Base-by-base conservation (phyloP, 2,113 vertebrate genomes). In the Martes martes region DNA sequence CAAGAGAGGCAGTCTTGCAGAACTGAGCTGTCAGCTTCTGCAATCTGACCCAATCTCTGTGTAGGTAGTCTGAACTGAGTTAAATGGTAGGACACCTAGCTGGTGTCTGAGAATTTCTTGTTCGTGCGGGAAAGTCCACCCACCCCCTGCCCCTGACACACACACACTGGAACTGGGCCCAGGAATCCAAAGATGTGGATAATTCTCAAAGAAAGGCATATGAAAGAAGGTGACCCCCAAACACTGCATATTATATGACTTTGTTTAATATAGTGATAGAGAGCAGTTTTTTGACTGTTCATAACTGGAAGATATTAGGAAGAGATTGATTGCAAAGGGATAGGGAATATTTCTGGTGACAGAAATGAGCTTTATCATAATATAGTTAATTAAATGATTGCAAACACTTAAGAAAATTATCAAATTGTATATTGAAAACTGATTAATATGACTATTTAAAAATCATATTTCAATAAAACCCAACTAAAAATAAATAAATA, bases 71-170 rank as follows among this genome's bases (percentile, higher is more conserved):
- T 78, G 26, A 61, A 76, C 0, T 16, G 71, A 89, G 18, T n/a
- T 59, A 74, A 57, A 45, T 52, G 16, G 26, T 31, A 65, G 23
- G 23, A 13, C 10, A 28, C 63, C 47, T 33, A 65, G 23, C 23
- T 50, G 24, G 10, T 42, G 10, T 42, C 26, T 26, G n/a, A 57
- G 67, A 88, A 74, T 73, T 36, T 45, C 6, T 36, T 36, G 24
- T 36, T 50, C 7, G 4, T 65, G 14, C 36, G 45, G 42, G 57
- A 10, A 88, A 57, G 33, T 33, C 36, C 19, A 21, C 36, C 23
- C 1, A 26, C 15, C 1, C n/a, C 50, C 9, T 9, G 0, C 9
- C 24, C 4, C 19, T 1, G 11, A 74, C 11, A 74, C 36, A 88
- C 15, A 73, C 7, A 23, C 59, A 61, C 14, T 31, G 57, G 26